Percentiles rank a stretch among this genome's conserved stretches.
phyloP scores from a whole-genome alignment of 2,888 invertebrate species.

The Panopea generosa region DNA sequence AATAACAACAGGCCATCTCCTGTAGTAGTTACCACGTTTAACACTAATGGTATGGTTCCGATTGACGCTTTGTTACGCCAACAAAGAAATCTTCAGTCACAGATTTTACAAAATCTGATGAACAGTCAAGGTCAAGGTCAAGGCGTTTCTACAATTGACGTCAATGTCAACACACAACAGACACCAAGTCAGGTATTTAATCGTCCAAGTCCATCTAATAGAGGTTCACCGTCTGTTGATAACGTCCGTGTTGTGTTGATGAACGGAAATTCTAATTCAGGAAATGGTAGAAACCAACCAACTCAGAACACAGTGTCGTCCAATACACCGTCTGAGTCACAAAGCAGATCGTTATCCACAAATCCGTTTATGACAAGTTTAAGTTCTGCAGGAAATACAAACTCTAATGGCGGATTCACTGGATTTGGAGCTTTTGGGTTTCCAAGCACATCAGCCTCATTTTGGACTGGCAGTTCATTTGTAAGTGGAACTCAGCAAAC shows the following conservation, averaged over 20 bases:
- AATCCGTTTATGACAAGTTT: neutral
- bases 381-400: neutral
- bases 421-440: neutral
- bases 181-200: neutral
- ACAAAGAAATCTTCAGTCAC: constrained; percentile 32
- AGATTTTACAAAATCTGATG: constrained; percentile 21
- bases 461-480: neutral
- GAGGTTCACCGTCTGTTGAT: neutral
- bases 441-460: neutral
- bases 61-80: constrained; percentile 33
- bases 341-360: no score
- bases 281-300: no score
- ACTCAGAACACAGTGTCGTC: no score
- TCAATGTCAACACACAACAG: neutral
- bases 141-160: no score
- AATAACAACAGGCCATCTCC: neutral
- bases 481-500: neutral
- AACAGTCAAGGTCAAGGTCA: neutral
- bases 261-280: neutral
- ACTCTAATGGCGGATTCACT: no score
- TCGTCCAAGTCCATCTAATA: neutral
- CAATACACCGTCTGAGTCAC: no score
- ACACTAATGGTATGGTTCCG: constrained; percentile 13
- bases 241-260: constrained; percentile 11
- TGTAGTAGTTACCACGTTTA: neutral